Evolutionary conservation across 2,888 invertebrate species (phyloP).

Genomic region (Lithophane semibrunnea): DNA sequence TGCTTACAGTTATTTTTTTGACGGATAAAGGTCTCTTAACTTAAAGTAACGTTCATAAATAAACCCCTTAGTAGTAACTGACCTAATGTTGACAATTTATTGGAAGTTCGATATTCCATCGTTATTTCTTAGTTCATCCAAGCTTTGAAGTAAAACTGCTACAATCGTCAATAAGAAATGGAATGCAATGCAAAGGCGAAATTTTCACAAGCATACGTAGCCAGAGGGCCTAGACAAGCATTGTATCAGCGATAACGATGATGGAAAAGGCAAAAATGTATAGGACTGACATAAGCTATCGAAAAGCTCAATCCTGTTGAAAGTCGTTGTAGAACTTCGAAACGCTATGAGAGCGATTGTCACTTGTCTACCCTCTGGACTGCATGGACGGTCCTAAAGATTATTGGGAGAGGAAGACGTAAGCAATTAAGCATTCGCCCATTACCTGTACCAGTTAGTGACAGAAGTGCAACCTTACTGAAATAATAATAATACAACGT

Average conservation of each 20-base stretch:
- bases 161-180: background rate
- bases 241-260: too few relatives aligned
- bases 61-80: background rate
- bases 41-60: background rate
- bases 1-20: background rate
- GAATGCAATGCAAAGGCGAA: background rate
- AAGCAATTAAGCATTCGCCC: background rate
- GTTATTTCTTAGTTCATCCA: background rate
- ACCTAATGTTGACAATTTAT: background rate
- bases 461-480: too few relatives aligned
- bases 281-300: too few relatives aligned
- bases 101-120: background rate
- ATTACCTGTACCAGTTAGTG: too few relatives aligned
- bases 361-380: too few relatives aligned
- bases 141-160: background rate
- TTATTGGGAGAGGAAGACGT: too few relatives aligned
- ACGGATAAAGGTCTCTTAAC: background rate
- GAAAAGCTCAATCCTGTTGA: too few relatives aligned
- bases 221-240: too few relatives aligned
- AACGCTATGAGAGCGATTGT: too few relatives aligned
- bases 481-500: too few relatives aligned
- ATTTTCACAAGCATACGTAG: background rate
- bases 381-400: background rate
- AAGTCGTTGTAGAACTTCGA: too few relatives aligned
- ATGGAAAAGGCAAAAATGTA: too few relatives aligned